These are phyloP conservation scores for Cepaea nemoralis DNA, from an alignment of 1,140 invertebrate genomes.

Conservation along the genomic window DNA sequence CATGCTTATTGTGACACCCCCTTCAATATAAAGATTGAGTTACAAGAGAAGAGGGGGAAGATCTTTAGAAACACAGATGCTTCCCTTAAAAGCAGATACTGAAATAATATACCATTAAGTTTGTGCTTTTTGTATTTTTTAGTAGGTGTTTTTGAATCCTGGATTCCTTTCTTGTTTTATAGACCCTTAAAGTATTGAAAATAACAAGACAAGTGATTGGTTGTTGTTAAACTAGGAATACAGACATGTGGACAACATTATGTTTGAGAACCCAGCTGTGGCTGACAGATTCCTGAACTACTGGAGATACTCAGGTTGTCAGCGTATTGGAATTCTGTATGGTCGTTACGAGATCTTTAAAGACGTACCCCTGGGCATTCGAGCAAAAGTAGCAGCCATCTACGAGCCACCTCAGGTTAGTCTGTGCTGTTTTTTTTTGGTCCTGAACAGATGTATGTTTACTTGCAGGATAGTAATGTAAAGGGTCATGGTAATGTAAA, in stretches of 20 bases:
- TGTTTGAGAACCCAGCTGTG: slow-evolving; percentile 95
- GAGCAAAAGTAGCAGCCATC: slow-evolving; percentile 92
- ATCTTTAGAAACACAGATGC: too few species aligned
- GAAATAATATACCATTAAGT: neutral
- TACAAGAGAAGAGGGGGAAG: too few species aligned
- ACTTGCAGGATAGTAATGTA: too few species aligned
- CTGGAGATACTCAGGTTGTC: slow-evolving; percentile 94
- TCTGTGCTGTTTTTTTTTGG: too few species aligned
- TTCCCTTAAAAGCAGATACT: neutral
- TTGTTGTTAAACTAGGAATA: slow-evolving; percentile 85
- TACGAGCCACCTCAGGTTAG: slow-evolving; percentile 95
- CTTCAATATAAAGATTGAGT: too few species aligned
- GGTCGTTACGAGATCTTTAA: slow-evolving; percentile 92
- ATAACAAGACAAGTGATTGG: too few species aligned
- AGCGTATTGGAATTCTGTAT: slow-evolving; percentile 93
- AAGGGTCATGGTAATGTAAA: too few species aligned
- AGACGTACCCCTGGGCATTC: slow-evolving; percentile 95
- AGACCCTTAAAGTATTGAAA: too few species aligned
- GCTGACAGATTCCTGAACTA: slow-evolving; percentile 97
- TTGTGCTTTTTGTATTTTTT: neutral
- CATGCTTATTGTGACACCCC: too few species aligned
- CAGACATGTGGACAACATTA: slow-evolving; percentile 97
- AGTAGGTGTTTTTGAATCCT: too few species aligned
- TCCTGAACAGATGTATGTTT: too few species aligned
- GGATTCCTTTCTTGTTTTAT: too few species aligned